Conservation (phyloP, 2,888 invertebrate genomes). For the Drosophila subsilvestris region DNA sequence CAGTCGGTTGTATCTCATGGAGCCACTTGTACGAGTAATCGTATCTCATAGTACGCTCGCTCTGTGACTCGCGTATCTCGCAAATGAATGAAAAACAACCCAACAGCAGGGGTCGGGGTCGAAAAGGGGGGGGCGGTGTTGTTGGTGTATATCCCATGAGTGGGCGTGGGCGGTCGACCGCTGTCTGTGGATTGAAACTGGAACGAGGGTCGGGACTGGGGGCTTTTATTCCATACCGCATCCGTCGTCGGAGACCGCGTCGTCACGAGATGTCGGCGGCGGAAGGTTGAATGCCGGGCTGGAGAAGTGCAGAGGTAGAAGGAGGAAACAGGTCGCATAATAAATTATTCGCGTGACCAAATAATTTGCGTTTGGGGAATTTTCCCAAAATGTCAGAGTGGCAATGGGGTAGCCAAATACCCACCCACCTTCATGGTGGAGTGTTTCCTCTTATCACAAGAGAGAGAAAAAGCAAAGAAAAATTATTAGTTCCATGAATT, state of each 20-base stretch:
- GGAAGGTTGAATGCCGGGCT: neutral
- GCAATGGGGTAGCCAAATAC: neutral
- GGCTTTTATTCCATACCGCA: constrained; percentile 26
- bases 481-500: constrained; percentile 69
- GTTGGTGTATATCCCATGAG: neutral
- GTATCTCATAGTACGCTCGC: constrained; percentile 57
- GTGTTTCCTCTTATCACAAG: constrained; percentile 22
- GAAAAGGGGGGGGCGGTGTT: constrained; percentile 25
- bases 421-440: neutral
- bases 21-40: constrained; percentile 26
- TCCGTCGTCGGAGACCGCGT: constrained; percentile 33
- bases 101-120: constrained; percentile 8
- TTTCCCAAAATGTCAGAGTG: constrained; percentile 53
- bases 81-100: constrained; percentile 68
- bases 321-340: constrained; percentile 71
- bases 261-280: constrained; percentile 65
- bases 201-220: constrained; percentile 24
- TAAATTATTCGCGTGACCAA: constrained; percentile 80
- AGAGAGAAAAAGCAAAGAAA: constrained; percentile 14
- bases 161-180: constrained; percentile 12
- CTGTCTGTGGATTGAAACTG: constrained; percentile 6
- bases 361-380: constrained; percentile 72
- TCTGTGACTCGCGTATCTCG: constrained; percentile 42
- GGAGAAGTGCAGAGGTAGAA: neutral
- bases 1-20: constrained; percentile 58